Conservation (phyloP, 2,888 invertebrate genomes). For the Sphaerophoria rueppellii region DNA sequence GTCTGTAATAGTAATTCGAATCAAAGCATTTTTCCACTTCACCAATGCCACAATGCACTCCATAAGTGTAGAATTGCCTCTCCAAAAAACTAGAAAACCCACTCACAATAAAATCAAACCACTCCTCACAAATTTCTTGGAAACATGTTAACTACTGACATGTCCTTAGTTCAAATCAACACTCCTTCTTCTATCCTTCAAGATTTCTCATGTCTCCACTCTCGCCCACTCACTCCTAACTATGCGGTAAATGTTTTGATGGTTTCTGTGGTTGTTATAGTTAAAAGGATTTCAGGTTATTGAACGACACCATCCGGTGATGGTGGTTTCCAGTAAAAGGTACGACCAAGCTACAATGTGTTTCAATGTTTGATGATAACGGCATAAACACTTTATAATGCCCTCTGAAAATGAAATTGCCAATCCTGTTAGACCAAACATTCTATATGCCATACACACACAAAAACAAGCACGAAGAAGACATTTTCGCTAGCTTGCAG, state of each 20-base stretch:
- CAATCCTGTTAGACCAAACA: slow-evolving; percentile 32
- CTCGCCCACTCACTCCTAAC: slow-evolving; percentile 25
- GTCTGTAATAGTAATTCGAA: too few species aligned
- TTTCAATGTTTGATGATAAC: slow-evolving; percentile 62
- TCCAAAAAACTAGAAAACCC: background rate
- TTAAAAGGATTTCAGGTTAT: slow-evolving; percentile 71
- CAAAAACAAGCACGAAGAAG: background rate
- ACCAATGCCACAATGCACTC: too few species aligned
- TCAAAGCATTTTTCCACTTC: too few species aligned
- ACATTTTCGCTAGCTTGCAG: too few species aligned
- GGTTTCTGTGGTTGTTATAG: slow-evolving; percentile 65
- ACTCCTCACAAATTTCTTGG: background rate
- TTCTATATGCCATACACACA: background rate
- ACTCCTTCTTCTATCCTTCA: slow-evolving; percentile 5
- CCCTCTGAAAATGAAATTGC: slow-evolving; percentile 43
- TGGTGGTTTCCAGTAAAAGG: slow-evolving; percentile 1
- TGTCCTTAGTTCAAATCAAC: slow-evolving; percentile 24
- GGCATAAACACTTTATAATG: slow-evolving; percentile 57
- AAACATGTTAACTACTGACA: background rate
- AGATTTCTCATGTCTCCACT: background rate
- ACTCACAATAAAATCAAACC: background rate
- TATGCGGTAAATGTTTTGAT: slow-evolving; percentile 55
- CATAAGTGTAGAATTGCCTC: too few species aligned
- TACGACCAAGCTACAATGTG: slow-evolving; percentile 15
- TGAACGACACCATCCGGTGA: slow-evolving; percentile 57